phyloP scores from a whole-genome alignment of 92 coral and sea anemone species.

The Diadumene lineata region DNA sequence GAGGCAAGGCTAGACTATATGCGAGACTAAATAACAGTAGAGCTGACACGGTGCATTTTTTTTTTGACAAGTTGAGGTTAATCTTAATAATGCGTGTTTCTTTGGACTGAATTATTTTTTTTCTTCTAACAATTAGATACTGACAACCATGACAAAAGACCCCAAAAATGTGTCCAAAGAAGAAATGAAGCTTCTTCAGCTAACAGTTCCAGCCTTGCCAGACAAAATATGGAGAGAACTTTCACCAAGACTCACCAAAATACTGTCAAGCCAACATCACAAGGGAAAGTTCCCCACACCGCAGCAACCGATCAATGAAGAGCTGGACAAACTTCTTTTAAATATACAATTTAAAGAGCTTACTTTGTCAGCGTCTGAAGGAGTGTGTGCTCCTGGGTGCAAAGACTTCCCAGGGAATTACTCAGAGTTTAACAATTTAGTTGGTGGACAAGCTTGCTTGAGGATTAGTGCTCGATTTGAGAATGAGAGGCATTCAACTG shows the following conservation, averaged over 20 bases:
- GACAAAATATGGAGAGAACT: conserved; percentile 7
- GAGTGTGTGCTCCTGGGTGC: conserved; percentile 13
- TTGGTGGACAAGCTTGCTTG: not conserved
- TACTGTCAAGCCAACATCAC: not conserved
- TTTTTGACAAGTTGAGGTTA: not conserved
- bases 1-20: no score
- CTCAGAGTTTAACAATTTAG: not conserved
- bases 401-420: conserved; percentile 25
- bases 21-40: no score
- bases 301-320: not conserved
- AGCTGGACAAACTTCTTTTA: conserved; percentile 1
- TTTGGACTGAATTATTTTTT: not conserved
- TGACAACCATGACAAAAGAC: conserved; percentile 1
- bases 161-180: not conserved
- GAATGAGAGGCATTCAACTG: conserved; percentile 17
- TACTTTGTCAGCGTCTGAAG: not conserved
- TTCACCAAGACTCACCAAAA: not conserved
- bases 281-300: not conserved
- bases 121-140: not conserved
- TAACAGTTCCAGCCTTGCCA: conserved; percentile 14
- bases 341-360: conserved; percentile 4
- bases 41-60: no score
- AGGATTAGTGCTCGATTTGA: conserved; percentile 1
- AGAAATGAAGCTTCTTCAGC: not conserved
- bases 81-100: not conserved